Evolutionary conservation across 2,888 invertebrate species (phyloP).

Genomic region (Pollenia griseotomentosa): DNA sequence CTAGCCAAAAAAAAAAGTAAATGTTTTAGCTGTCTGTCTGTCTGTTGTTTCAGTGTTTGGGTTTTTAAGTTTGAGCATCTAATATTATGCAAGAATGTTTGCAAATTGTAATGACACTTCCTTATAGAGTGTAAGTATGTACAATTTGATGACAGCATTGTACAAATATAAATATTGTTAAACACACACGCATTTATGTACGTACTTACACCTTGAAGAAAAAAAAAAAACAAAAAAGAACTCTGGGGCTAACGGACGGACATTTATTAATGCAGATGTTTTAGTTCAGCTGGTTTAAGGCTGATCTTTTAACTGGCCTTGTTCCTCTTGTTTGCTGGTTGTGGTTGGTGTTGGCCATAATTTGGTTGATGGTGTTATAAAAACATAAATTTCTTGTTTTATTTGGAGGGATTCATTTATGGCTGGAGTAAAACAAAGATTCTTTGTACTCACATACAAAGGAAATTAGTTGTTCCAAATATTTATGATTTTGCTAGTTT

Average conservation of each 20-base stretch:
- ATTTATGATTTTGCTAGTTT: constrained; percentile 9
- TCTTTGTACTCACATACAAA: background rate
- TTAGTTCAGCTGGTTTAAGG: constrained; percentile 9
- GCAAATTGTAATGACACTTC: constrained; percentile 74
- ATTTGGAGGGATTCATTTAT: constrained; percentile 18
- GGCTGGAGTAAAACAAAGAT: background rate
- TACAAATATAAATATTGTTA: constrained; percentile 52
- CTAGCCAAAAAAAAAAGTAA: constrained; percentile 41
- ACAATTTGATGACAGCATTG: constrained; percentile 55
- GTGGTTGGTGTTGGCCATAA: constrained; percentile 2
- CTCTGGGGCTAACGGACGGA: background rate
- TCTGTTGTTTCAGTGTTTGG: background rate
- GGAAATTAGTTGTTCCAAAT: constrained; percentile 23
- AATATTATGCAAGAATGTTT: constrained; percentile 71
- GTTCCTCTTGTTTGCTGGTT: background rate
- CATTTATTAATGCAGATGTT: constrained; percentile 42
- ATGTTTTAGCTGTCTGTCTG: constrained; percentile 16
- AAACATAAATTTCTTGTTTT: constrained; percentile 24
- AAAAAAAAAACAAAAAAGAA: background rate
- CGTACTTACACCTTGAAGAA: background rate
- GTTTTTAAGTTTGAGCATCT: constrained; percentile 22
- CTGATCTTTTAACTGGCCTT: background rate
- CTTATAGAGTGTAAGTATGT: constrained; percentile 65
- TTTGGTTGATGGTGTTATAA: constrained; percentile 34
- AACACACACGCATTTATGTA: constrained; percentile 22